Base-by-base conservation (phyloP, 37 sponge, comb jelly and placozoan species). In the Ephydatia muelleri region DNA sequence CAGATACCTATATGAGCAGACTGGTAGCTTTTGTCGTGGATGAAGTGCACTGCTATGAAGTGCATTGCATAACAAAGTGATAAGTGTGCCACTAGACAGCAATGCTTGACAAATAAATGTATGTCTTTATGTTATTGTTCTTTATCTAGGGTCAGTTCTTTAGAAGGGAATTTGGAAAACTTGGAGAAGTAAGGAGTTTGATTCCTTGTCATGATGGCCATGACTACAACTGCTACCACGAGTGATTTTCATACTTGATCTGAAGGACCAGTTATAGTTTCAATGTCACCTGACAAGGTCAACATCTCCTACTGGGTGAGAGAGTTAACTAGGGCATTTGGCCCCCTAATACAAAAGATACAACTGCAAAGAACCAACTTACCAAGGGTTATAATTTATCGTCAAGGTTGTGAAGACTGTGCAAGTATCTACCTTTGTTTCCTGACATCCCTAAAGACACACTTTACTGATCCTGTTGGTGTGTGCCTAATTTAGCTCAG, bases 31-130 rank as follows among this genome's bases (percentile, higher is more conserved):
- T 74, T 69, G 38, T 89, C 86, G 80, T 95, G 95, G 92, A 97
- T 95, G 92, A 95, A 99, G 83, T 99, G 99, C 81, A 97, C 99
- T 26, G 95, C 92, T 73, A 97, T 95, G 92, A 95, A 99, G 83
- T 99, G 99, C 81, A 97, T 97, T 26, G 43, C 6, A 6, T 43
- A 6, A 43, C 43, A 43, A 43, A 43, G 43, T 43, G 43, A 6
- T 43, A 43, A 43, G 43, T 43, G 43, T 43, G 43, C 43, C 43
- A 43, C 43, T 43, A 43, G 6, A 6, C 43, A 6, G 43, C n/a
- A n/a, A n/a, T n/a, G n/a, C n/a, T 9, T 43, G 43, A 3, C 43
- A 43, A 43, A 6, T 43, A 43, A 43, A 43, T 43, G 3, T 43
- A 43, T 43, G 43, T 43, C 43, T 43, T 3, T 6, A 3, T 43